Base-by-base conservation (phyloP, 2,888 invertebrate genomes). In the Mechanitis messenoides region DNA sequence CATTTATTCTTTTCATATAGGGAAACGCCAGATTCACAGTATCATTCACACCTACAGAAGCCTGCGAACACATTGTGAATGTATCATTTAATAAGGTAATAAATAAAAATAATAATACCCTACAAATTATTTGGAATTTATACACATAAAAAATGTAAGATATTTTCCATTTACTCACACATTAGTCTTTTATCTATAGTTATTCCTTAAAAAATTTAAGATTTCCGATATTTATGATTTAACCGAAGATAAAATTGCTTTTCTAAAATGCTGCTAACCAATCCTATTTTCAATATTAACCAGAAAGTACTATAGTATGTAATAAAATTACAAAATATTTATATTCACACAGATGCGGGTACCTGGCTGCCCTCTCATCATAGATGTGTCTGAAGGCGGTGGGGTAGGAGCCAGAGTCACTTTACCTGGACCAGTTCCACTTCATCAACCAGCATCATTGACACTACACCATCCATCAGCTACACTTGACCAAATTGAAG, bases 11-110 rank as follows among this genome's bases (percentile, higher is more conserved):
- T 31, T 66, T 56, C 59, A 86, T 84, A 63, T 79, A 91, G 91
- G 90, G 90, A 59, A 91, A 91, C 81, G 91, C 91, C 54, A 93
- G 96, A 77, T 99, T 99, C 87, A 95, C 97, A 68, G 99, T 99
- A 63, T 97, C 98, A 73, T 99, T 99, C 84, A 95, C 97, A 68
- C 98, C 99, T 58, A 95, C 97, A 42, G 97, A 97, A 83, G 94
- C 97, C 45, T 97, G 97, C 79, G 96, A 97, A 81, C 98, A 99
- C 87, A 93, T 96, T 65, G 97, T 99, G 73, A 97, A 97, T 90
- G 98, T 99, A 66, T 97, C 97, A 64, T 99, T 99, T 87, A 99
- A 99, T 87, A 97, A 98, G 87, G 93, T 95, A 81, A 72, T 54
- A 38, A 20, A 42, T 58, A 20, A 28, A 33, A 11, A n/a, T 4